Evolutionary conservation across 2,113 vertebrate species (phyloP).

Genomic region (Choloepus hoffmanni): DNA sequence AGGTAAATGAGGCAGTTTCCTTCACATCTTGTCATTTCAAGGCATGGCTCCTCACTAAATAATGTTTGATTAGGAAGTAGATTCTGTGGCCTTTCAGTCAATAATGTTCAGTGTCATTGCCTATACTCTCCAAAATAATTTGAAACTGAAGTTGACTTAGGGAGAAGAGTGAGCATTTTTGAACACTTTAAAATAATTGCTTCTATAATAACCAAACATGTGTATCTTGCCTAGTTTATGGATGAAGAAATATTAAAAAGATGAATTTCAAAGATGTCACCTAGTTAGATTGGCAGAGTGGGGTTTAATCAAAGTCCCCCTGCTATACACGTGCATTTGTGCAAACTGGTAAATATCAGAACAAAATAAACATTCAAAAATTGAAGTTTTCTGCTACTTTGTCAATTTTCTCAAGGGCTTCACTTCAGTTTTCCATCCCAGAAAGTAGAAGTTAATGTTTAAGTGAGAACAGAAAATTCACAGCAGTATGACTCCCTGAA

Average conservation of each 20-base stretch:
- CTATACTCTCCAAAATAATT: background rate
- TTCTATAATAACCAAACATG: background rate
- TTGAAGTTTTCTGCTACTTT: background rate
- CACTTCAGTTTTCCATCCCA: background rate
- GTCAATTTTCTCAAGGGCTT: background rate
- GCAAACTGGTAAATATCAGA: background rate
- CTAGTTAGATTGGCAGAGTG: background rate
- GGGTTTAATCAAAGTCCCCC: background rate
- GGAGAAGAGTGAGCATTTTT: background rate
- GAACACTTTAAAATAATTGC: background rate
- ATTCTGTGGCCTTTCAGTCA: background rate
- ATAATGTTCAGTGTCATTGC: background rate
- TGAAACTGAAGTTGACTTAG: background rate
- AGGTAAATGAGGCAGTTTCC: background rate
- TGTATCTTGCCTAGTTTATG: background rate
- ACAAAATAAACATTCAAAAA: constrained; percentile 46
- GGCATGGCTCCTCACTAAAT: background rate
- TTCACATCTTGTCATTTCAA: background rate
- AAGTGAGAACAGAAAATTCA: background rate
- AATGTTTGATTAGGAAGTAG: background rate
- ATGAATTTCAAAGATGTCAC: constrained; percentile 13
- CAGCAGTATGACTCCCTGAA: background rate
- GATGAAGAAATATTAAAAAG: constrained; percentile 13
- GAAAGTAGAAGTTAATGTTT: background rate
- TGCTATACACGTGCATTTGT: background rate